These are phyloP conservation scores for Meganola albula DNA, from an alignment of 2,888 invertebrate genomes.

Conservation along the genomic window DNA sequence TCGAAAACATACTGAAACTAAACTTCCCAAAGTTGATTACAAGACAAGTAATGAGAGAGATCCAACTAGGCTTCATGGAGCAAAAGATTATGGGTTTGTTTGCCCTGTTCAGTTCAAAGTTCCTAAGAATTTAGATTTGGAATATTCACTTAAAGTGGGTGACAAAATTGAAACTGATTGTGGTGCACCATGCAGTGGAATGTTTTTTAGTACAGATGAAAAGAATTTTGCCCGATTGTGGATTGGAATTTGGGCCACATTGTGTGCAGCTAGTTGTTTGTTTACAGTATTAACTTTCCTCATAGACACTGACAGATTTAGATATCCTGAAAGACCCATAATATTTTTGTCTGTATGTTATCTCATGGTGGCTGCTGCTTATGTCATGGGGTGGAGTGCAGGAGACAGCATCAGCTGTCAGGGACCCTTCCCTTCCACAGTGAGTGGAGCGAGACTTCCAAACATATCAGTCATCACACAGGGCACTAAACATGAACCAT, in stretches of 20 bases:
- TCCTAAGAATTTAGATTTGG: conserved; percentile 86
- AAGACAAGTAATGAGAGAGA: conserved; percentile 69
- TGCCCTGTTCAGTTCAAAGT: conserved; percentile 93
- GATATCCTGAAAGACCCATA: conserved; percentile 98
- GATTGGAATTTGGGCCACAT: conserved; percentile 95
- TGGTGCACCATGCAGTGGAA: conserved; percentile 93
- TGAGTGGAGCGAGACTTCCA: conserved; percentile 82
- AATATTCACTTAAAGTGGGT: conserved; percentile 90
- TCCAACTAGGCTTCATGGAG: conserved; percentile 70
- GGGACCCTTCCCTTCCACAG: conserved; percentile 85
- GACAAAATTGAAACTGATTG: conserved; percentile 85
- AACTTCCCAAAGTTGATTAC: conserved; percentile 64
- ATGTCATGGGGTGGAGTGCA: conserved; percentile 90
- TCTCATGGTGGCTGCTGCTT: conserved; percentile 94
- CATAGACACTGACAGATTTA: conserved; percentile 95
- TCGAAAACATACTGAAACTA: conserved; percentile 58
- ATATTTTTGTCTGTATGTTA: conserved; percentile 98
- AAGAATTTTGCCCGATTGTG: conserved; percentile 90
- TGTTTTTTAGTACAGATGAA: conserved; percentile 92
- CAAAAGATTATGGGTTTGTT: conserved; percentile 88
- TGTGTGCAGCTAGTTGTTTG: conserved; percentile 93
- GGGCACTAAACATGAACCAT: conserved; percentile 88
- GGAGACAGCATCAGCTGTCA: conserved; percentile 90
- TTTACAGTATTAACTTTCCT: conserved; percentile 95
- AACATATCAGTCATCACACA: conserved; percentile 92